Evolutionary conservation across 2,113 vertebrate species (phyloP).

Genomic region (Cariama cristata): DNA sequence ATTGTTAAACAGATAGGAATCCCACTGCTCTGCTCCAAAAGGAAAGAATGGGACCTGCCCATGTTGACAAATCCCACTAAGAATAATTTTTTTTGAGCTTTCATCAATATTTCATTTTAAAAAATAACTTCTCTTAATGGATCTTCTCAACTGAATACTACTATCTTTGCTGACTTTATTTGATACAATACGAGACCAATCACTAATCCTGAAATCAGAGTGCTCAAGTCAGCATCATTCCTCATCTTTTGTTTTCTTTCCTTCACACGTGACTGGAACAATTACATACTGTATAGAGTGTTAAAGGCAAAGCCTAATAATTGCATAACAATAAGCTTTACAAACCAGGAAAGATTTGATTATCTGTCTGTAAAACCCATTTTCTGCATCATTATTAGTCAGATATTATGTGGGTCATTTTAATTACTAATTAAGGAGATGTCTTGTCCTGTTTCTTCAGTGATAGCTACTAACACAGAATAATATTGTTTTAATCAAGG

Average conservation of each 20-base stretch:
- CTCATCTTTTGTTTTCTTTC: not conserved
- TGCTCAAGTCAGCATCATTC: not conserved
- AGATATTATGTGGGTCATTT: not conserved
- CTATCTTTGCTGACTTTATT: not conserved
- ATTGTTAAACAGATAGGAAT: not conserved
- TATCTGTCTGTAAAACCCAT: not conserved
- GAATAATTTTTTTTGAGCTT: not conserved
- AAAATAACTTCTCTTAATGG: not conserved
- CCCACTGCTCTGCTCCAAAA: not conserved
- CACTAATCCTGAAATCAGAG: not conserved
- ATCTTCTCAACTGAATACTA: not conserved
- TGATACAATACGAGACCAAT: not conserved
- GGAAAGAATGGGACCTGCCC: not conserved
- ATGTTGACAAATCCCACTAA: not conserved
- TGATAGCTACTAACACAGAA: not conserved
- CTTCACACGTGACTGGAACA: not conserved
- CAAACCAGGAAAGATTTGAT: not conserved
- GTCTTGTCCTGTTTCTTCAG: not conserved
- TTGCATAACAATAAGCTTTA: not conserved
- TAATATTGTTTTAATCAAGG: not conserved
- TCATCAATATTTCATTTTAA: not conserved
- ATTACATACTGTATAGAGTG: not conserved
- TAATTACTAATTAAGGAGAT: not conserved
- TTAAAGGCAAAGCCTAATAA: not conserved
- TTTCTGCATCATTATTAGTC: conserved; percentile 1